A percentile compares a stretch with the other conserved stretches of the same genome.
phyloP scores from a whole-genome alignment of 2,797 vertebrate species.

The Gallinago stenura region DNA sequence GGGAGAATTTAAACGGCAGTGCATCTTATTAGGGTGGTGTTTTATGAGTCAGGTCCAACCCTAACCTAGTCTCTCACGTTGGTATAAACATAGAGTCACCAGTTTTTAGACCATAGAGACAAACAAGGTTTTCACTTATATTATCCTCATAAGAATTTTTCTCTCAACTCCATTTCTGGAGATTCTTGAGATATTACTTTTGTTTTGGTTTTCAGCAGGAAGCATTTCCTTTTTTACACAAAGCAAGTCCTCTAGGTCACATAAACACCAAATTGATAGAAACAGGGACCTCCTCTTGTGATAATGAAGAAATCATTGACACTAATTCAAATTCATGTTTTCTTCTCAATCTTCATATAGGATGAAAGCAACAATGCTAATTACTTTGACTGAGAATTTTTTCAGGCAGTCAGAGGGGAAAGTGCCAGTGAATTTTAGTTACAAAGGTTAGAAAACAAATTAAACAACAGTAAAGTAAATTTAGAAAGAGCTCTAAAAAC shows the following conservation, averaged over 20 bases:
- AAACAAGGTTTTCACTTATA: not conserved
- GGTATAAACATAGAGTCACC: not conserved
- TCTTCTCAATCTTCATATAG: not conserved
- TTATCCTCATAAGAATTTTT: not conserved
- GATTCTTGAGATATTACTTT: not conserved
- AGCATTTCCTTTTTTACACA: not conserved
- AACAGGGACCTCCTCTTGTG: not conserved
- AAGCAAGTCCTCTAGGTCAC: not conserved
- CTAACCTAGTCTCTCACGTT: not conserved
- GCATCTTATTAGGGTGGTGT: not conserved
- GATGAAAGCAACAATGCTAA: slow-evolving; percentile 26
- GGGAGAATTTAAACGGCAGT: not conserved
- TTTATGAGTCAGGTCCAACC: not conserved
- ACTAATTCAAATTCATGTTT: slow-evolving; percentile 31
- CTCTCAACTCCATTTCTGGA: not conserved
- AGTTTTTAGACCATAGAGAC: not conserved
- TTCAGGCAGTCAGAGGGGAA: not conserved
- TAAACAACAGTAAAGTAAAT: slow-evolving; percentile 38
- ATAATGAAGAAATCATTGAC: not conserved
- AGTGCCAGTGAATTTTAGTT: not conserved
- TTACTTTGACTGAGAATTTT: not conserved
- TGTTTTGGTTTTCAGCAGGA: not conserved
- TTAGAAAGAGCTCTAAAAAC: slow-evolving; percentile 20
- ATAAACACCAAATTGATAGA: not conserved
- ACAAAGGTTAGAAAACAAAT: slow-evolving; percentile 14